These are phyloP conservation scores for Tinamus major DNA, from an alignment of 2,797 vertebrate species.

Conservation along the genomic window DNA sequence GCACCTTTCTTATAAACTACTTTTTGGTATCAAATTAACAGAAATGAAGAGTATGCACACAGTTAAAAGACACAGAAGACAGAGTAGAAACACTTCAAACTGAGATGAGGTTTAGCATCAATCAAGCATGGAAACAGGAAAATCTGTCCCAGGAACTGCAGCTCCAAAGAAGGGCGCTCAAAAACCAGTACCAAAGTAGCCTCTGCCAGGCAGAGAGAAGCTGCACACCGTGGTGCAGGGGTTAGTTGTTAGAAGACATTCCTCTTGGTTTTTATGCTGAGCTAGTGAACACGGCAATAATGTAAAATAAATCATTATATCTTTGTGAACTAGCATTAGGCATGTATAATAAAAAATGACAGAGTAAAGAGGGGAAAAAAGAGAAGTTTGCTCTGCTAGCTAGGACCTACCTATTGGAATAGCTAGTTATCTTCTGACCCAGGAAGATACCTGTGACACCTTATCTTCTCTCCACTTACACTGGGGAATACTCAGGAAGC, in stretches of 20 bases:
- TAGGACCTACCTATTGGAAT: background rate
- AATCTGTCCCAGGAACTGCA: no score
- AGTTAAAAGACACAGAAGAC: background rate
- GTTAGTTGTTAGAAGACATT: background rate
- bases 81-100: background rate
- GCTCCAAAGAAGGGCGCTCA: background rate
- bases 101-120: background rate
- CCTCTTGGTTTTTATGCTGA: background rate
- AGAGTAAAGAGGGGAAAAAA: background rate
- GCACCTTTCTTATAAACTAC: background rate
- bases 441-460: no score
- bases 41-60: background rate
- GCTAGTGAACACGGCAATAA: background rate
- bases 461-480: background rate
- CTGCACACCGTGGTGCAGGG: no score
- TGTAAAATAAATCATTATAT: background rate
- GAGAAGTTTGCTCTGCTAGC: no score
- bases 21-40: background rate
- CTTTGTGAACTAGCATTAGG: background rate
- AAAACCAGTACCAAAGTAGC: background rate
- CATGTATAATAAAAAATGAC: background rate
- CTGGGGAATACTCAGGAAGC: background rate
- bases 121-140: background rate
- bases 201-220: background rate
- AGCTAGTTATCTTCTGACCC: background rate